Evolutionary conservation across 2,888 invertebrate species (phyloP).

Genomic region (Lymantria monacha): DNA sequence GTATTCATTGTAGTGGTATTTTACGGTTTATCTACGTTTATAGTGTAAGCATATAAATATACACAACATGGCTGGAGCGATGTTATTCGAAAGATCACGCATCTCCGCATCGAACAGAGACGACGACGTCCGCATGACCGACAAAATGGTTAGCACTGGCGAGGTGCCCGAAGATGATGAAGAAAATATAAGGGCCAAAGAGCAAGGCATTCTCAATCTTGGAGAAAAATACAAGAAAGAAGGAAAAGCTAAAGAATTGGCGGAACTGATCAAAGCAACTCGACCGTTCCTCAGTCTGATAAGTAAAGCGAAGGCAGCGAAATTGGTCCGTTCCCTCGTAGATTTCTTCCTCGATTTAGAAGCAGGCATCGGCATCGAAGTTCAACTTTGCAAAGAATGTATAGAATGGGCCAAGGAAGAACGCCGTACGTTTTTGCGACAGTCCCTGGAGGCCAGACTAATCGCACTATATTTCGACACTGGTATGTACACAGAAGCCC

Average conservation of each 20-base stretch:
- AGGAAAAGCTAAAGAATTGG: slow-evolving; percentile 95
- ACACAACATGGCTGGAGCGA: slow-evolving; percentile 92
- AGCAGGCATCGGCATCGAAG: slow-evolving; percentile 97
- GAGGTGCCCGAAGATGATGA: slow-evolving; percentile 92
- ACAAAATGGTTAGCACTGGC: slow-evolving; percentile 90
- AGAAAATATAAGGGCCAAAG: slow-evolving; percentile 94
- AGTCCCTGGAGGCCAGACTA: slow-evolving; percentile 96
- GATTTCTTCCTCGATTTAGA: slow-evolving; percentile 99
- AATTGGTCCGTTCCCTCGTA: slow-evolving; percentile 97
- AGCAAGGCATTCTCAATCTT: slow-evolving; percentile 95
- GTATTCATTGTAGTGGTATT: slow-evolving; percentile 63
- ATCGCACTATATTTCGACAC: slow-evolving; percentile 97
- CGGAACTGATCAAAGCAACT: slow-evolving; percentile 96
- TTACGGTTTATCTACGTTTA: slow-evolving; percentile 64
- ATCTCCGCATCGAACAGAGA: slow-evolving; percentile 88
- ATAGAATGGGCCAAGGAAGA: slow-evolving; percentile 99
- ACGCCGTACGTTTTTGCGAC: slow-evolving; percentile 97
- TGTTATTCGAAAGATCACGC: slow-evolving; percentile 93
- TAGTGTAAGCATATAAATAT: slow-evolving; percentile 76
- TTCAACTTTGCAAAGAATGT: slow-evolving; percentile 96
- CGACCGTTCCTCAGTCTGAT: slow-evolving; percentile 97
- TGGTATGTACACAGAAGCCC: slow-evolving; percentile 93
- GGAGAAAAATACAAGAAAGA: slow-evolving; percentile 96
- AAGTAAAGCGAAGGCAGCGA: slow-evolving; percentile 99
- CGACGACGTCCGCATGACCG: slow-evolving; percentile 87